Evolutionary conservation across 2,888 invertebrate genomes (phyloP), one percentile per base, ranked within the genome.

Genomic region (Osmoderma eremita): DNA sequence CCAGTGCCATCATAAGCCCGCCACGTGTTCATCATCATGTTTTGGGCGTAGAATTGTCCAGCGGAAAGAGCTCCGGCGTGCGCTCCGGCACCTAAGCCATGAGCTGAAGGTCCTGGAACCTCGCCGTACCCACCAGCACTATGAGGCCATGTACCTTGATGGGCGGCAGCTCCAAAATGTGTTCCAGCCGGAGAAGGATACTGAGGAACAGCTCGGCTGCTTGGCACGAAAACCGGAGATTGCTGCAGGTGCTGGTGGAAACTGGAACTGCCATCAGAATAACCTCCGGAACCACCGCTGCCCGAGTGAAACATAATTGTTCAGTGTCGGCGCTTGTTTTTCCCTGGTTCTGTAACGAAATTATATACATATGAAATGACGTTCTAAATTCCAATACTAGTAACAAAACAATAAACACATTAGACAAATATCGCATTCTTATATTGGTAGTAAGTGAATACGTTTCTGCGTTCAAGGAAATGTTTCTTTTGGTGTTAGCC

Each of bases 41-140:
- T 93, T 82, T 92, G 93, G 13, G 90, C 88, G 82, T 93, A 93
- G 75, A 93, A 91, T 71, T 90, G 91, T 61, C 84, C 84, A 1
- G 86, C 83, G 12, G 80, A 77, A 15, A 81, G 68, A 81, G 88
- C 79, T 79, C 87, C 83, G 83, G 83, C 70, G 77, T 82, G 81
- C 24, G 78, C 71, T 5, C 83, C 80, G 5, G 81, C 80, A 20
- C 83, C 83, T 18, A 85, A 77, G 13, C 82, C 79, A 67, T 84
- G 81, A 45, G 85, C 84, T 68, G 80, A 71, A 12, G 80, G 77
- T 54, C 78, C 80, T 56, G 80, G 76, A 77, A 79, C 84, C 74
- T 77, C 86, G 76, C 75, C 79, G 65, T 81, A 81, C 1, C 78
- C 77, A 13, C 77, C 75, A 79, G 82, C 62, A 79, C 81, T 62